Conservation (phyloP, 2,113 vertebrate species). For the Hyla sarda region DNA sequence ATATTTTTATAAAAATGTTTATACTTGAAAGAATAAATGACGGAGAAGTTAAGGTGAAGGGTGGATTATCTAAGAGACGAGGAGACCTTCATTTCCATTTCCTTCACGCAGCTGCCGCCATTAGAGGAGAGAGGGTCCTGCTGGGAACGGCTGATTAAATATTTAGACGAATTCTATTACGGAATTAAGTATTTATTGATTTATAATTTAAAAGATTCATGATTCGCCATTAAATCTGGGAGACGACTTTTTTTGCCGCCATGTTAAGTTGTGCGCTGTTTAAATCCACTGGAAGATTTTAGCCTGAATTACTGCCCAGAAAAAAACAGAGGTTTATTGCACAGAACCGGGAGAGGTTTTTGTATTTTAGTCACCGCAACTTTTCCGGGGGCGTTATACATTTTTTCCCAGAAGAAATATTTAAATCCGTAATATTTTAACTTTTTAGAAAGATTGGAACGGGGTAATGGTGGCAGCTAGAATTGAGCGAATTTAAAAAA, state of each 20-base stretch:
- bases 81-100: constrained; percentile 55
- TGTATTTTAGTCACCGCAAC: background rate
- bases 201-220: constrained; percentile 98
- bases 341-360: background rate
- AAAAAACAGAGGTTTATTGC: background rate
- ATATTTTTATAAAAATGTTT: background rate
- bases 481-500: no score
- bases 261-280: constrained; percentile 76
- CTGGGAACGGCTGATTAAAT: constrained; percentile 84
- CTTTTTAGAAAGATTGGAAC: no score
- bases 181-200: constrained; percentile 99
- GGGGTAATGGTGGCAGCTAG: no score
- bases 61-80: constrained; percentile 36
- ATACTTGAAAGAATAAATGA: background rate
- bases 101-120: constrained; percentile 63
- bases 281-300: constrained; percentile 77
- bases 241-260: constrained; percentile 73
- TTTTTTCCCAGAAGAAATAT: background rate
- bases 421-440: background rate
- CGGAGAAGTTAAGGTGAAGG: background rate
- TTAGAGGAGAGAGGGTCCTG: constrained; percentile 63
- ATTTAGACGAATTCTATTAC: constrained; percentile 93
- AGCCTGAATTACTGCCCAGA: background rate
- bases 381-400: background rate
- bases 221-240: constrained; percentile 77